Base-by-base conservation (phyloP, 1,140 invertebrate genomes). In the Capitella teleta region DNA sequence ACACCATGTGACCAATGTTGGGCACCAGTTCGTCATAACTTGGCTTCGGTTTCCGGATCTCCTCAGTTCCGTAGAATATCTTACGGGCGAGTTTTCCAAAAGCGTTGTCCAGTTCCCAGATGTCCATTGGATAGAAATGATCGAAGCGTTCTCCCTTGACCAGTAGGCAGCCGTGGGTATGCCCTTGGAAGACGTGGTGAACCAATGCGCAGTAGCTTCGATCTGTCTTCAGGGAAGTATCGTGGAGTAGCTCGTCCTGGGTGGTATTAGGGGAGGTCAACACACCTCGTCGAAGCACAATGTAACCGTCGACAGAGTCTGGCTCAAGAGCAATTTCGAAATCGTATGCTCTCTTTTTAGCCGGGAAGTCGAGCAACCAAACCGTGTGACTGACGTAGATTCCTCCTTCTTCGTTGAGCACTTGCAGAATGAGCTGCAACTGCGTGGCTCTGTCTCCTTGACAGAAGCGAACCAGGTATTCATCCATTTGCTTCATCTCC, bases 1-100 rank as follows among this genome's bases (percentile, higher is more conserved):
- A 54, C 8, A 54, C 40, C 53, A 54, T 54, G 41, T 54, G 53
- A 25, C 40, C 53, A 12, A 54, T 54, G 30, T 54, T 54, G 3
- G 53, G 53, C 14, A 54, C 53, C 14, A 53, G 52, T 10, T 26
- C 36, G 25, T 52, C 41, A 36, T 24, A 48, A 18, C 43, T 30
- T n/a, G 24, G 42, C 28, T 28, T 21, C 3, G 43, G 10, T n/a
- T 43, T 28, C 38, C 46, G 45, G 23, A 53, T 49, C 12, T 47
- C 34, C 40, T 53, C 52, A 16, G 46, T 40, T n/a, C 47, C 52
- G 40, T 53, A 49, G 47, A 49, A 53, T 12, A 53, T 6, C 19
- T 26, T 23, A 5, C 52, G 16, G 28, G 25, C 46, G 16, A 53
- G 40, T 40, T 47, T 32, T 12, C 52, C 52, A 24, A 53, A 43